Base-by-base conservation (phyloP, 2,797 vertebrate genomes). In the Notoglanidium macrostoma region DNA sequence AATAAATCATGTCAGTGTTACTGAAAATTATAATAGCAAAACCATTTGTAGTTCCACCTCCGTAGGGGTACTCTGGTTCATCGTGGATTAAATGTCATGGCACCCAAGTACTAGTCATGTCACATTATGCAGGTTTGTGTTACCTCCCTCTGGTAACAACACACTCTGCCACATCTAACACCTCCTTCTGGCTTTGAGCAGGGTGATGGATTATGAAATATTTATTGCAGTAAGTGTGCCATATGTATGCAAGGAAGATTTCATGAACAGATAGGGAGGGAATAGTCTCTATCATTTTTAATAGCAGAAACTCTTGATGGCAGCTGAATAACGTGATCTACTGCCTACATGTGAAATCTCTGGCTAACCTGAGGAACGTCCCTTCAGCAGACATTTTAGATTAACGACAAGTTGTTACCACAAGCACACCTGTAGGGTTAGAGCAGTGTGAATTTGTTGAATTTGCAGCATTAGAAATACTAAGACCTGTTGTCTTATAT, bases 61-160 rank as follows among this genome's bases (percentile, higher is more conserved):
- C 5, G 11, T 14, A 79, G 77, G 55, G 77, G 19, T 55, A 2
- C 14, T 59, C 21, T 80, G 54, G 32, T 26, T 80, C 17, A 2
- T 17, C 57, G 76, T 32, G 51, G 29, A 35, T 57, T 51, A 57
- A 12, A 51, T 35, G 9, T 59, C 32, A 23, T 80, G 57, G 57
- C 78, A 80, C 35, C 57, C 12, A n/a, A 46, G 57, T n/a, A 80
- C 35, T 81, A 63, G 14, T 40, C 32, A 80, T 15, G 15, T 61
- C 78, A 61, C 78, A 46, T 61, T 46, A 81, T 61, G 32, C 21
- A 80, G 19, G n/a, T 61, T 80, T 80, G 57, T 63, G 35, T 44
- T n/a, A 61, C 78, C 11, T 61, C 55, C 32, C 32, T 61, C 21
- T 46, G 35, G 12, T n/a, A 80, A 80, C 57, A 15, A 80, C 78